A percentile compares a stretch with the other conserved stretches of the same genome.
These are phyloP conservation scores for Barnardius zonarius DNA, from an alignment of 2,113 vertebrate species.

Conservation along the genomic window DNA sequence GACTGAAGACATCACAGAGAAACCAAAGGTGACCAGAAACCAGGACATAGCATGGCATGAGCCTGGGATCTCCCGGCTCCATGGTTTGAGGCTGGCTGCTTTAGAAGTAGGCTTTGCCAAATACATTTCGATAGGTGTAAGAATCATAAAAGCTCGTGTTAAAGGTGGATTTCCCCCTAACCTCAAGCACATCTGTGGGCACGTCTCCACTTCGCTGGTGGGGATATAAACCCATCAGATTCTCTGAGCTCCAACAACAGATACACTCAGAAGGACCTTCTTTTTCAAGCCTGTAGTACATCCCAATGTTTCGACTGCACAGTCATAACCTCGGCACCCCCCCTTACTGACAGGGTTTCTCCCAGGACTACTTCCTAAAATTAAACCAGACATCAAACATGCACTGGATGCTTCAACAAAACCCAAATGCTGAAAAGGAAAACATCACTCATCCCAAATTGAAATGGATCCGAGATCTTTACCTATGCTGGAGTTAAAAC, in stretches of 20 bases:
- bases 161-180: background rate
- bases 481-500: background rate
- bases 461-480: background rate
- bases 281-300: background rate
- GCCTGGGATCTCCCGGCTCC: background rate
- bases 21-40: background rate
- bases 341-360: background rate
- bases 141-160: background rate
- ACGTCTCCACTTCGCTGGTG: background rate
- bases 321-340: background rate
- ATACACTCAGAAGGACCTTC: background rate
- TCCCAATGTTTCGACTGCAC: background rate
- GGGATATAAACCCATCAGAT: background rate
- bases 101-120: background rate
- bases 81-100: background rate
- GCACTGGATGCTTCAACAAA: background rate
- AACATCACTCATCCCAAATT: background rate
- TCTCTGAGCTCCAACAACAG: background rate
- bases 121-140: background rate
- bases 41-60: background rate
- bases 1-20: background rate
- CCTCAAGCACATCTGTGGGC: background rate
- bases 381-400: background rate
- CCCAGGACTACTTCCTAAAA: background rate
- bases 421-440: background rate